Percentiles rank a stretch among this genome's conserved stretches.
Conservation (phyloP, 2,888 invertebrate genomes). For the Megaustenia siamemsis region DNA sequence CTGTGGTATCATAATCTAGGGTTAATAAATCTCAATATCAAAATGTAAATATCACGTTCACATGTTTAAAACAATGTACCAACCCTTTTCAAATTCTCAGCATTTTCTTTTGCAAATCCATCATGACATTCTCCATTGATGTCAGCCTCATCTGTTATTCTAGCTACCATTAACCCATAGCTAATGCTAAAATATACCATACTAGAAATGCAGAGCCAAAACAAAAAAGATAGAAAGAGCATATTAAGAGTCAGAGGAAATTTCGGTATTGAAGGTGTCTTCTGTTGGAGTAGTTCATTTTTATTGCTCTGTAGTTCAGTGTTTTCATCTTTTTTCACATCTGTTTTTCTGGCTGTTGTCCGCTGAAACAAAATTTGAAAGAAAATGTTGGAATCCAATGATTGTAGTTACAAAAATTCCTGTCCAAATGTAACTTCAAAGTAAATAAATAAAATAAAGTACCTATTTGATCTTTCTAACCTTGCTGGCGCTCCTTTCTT, state of each 20-base stretch:
- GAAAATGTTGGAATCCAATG: too few relatives aligned
- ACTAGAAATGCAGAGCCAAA: conserved; percentile 46
- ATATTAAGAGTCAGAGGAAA: conserved; percentile 56
- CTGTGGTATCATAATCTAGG: too few relatives aligned
- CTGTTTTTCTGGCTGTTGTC: conserved; percentile 19
- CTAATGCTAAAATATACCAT: conserved; percentile 34
- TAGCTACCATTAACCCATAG: conserved; percentile 41
- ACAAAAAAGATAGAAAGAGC: conserved; percentile 52
- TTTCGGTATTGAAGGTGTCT: conserved; percentile 6
- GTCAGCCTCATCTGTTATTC: conserved; percentile 52
- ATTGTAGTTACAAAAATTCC: too few relatives aligned
- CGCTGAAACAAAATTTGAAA: conserved; percentile 22
- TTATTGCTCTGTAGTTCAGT: neutral
- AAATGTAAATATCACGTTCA: too few relatives aligned
- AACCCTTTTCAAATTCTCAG: conserved; percentile 50
- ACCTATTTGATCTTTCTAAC: neutral
- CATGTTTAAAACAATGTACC: conserved; percentile 14
- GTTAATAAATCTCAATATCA: too few relatives aligned
- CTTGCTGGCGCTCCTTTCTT: neutral
- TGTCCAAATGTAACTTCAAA: too few relatives aligned
- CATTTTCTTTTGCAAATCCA: conserved; percentile 24
- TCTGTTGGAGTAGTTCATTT: neutral
- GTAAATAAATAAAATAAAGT: neutral
- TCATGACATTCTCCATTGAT: conserved; percentile 29
- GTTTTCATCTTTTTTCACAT: conserved; percentile 48